Evolutionary conservation across 2,888 invertebrate species (phyloP), one percentile per base, ranked within the genome.

Genomic region (Monochamus alternatus): DNA sequence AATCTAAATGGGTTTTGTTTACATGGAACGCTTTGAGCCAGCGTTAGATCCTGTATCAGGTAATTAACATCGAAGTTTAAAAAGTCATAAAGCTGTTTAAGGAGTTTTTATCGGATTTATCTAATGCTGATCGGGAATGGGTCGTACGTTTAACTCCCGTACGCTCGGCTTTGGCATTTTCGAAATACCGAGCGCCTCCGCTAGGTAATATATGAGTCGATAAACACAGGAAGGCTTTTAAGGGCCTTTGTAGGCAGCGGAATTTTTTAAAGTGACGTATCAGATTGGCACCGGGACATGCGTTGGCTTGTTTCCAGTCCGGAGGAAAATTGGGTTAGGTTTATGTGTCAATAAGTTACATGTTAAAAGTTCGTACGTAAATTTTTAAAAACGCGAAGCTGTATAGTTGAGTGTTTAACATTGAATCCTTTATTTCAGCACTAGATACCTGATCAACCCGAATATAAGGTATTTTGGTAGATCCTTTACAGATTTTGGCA

Each of bases 171-270:
- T 70, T 14, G 12, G 47, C 31, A 51, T 62, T 71, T 63, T 63
- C 63, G 63, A 38, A 69, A 62, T 69, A 60, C 47, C 60, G 43
- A 14, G 12, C 7, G 5, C 47, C 30, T 31, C 58, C 60, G 62
- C 74, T 66, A 67, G 67, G 73, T 78, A 80, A 77, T 77, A 80
- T 70, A 60, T 65, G 73, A 76, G 80, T 78, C 79, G 78, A 80
- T 79, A 79, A 78, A 82, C 82, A 82, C 68, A 75, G 76, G 74
- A 81, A 82, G 74, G 81, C 80, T 80, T 77, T 80, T 78, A 80
- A 74, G 72, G 75, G 58, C 66, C 74, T 77, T 81, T 77, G 77
- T 75, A 67, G 75, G 70, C 76, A 43, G 66, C 71, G 66, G 75
- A 78, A 75, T 74, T 75, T 78, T 77, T 74, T 60, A 75, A 80